Evolutionary conservation across 2,113 vertebrate species (phyloP).

Genomic region (Callorhinus ursinus): DNA sequence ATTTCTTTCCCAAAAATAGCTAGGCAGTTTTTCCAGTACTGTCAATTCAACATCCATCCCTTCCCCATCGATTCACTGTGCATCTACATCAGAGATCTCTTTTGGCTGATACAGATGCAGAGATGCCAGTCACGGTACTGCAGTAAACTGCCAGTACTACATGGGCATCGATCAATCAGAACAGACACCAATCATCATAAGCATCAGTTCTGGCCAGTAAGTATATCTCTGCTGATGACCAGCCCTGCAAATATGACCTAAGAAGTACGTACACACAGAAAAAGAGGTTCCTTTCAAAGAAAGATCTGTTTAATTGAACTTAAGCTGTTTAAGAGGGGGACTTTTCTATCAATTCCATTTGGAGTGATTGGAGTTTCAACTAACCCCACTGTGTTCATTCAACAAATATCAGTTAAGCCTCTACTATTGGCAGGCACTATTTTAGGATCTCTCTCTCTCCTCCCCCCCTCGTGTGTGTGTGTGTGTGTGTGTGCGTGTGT

Average conservation of each 20-base stretch:
- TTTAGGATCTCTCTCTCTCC: neutral
- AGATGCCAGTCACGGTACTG: rapidly evolving
- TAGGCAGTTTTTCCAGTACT: neutral
- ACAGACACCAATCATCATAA: neutral
- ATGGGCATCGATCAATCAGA: neutral
- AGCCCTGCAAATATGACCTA: neutral
- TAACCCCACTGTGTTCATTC: neutral
- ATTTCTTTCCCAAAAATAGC: neutral
- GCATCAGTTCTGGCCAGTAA: neutral
- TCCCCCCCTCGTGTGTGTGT: neutral
- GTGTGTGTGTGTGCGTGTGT: neutral
- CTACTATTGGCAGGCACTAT: neutral
- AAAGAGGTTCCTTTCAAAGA: neutral
- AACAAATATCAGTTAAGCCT: neutral
- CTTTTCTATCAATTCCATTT: neutral
- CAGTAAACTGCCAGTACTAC: neutral
- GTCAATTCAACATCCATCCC: neutral
- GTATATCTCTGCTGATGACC: neutral
- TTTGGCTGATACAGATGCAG: neutral
- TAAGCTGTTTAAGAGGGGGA: neutral
- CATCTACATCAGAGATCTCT: neutral
- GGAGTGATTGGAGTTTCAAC: neutral
- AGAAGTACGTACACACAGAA: neutral
- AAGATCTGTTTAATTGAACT: neutral
- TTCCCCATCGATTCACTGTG: neutral